Evolutionary conservation across 2,113 vertebrate species (phyloP), one percentile per base, ranked within the genome.

Genomic region (Fukomys damarensis): DNA sequence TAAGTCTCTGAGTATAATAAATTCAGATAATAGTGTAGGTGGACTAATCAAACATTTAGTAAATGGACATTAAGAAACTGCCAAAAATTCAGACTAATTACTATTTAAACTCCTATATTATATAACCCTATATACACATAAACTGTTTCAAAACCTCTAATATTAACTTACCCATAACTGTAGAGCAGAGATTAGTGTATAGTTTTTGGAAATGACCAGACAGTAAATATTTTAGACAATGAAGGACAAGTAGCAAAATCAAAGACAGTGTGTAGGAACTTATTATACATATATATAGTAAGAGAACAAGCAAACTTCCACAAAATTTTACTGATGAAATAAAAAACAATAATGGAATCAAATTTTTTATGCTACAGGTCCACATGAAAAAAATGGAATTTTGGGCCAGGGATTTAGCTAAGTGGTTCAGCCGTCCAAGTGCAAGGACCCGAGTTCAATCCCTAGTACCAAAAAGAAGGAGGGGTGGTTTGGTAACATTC

Each of bases 211-310:
- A 92, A 76, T 14, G 38, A 26, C 14, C 26, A 86, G 43, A 85
- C 0, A 87, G n/a, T 83, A 89, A 91, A 28, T 96, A 93, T 46
- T 94, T 79, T 43, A 93, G 86, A 38, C 14, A 93, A 66, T 93
- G 61, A 86, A 93, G 26, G 59, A 52, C 41, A 91, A 77, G 49
- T 88, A 38, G 11, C 54, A 96, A 97, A 93, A 91, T 83, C 66
- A 93, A 94, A 26, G 28, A 77, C 65, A 96, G 46, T 70, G 70
- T 38, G 3, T 43, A 89, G 56, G 61, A 86, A 88, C 38, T 83
- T 74, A 74, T 13, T 30, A 74, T 30, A 80, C 56, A 70, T 5
- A 80, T 63, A 70, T 5, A 6, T 38, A 79, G 28, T 2, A 66
- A 89, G 19, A 90, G 32, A 63, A 80, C 83, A 80, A 59, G 22